phyloP scores from a whole-genome alignment of 2,888 invertebrate species.

The Drosophila paracracens region DNA sequence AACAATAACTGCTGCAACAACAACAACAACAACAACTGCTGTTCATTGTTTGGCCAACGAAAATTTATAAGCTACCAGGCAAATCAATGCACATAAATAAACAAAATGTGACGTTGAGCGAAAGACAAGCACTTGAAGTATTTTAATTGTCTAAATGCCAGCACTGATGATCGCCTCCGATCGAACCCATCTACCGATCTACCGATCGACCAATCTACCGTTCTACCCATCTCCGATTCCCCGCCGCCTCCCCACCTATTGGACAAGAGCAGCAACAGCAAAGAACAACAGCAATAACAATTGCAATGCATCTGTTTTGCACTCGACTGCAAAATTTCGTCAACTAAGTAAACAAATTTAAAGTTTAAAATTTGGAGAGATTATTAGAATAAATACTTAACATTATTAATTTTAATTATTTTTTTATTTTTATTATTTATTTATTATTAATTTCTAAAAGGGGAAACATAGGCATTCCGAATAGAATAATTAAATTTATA shows the following conservation, averaged over 20 bases:
- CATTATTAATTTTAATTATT: background rate
- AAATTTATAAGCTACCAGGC: constrained; percentile 78
- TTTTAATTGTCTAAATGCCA: constrained; percentile 83
- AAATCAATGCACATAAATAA: constrained; percentile 79
- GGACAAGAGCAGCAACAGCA: constrained; percentile 40
- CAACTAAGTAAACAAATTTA: background rate
- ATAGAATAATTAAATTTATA: too few species aligned
- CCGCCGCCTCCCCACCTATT: background rate
- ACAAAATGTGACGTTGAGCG: constrained; percentile 77
- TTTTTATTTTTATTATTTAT: too few species aligned
- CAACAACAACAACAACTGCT: constrained; percentile 25
- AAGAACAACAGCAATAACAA: constrained; percentile 38
- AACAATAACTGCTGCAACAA: constrained; percentile 22
- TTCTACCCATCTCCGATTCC: constrained; percentile 13
- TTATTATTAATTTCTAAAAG: background rate
- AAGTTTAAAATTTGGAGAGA: background rate
- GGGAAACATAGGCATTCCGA: too few species aligned
- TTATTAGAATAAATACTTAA: background rate
- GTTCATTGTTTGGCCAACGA: constrained; percentile 67
- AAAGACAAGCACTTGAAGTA: constrained; percentile 81
- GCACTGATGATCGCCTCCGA: constrained; percentile 65
- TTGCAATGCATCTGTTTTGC: constrained; percentile 45
- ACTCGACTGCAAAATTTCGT: constrained; percentile 43
- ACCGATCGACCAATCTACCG: constrained; percentile 23
- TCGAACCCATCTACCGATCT: constrained; percentile 30